phyloP scores from a whole-genome alignment of 2,113 vertebrate species.

The Columbina picui region DNA sequence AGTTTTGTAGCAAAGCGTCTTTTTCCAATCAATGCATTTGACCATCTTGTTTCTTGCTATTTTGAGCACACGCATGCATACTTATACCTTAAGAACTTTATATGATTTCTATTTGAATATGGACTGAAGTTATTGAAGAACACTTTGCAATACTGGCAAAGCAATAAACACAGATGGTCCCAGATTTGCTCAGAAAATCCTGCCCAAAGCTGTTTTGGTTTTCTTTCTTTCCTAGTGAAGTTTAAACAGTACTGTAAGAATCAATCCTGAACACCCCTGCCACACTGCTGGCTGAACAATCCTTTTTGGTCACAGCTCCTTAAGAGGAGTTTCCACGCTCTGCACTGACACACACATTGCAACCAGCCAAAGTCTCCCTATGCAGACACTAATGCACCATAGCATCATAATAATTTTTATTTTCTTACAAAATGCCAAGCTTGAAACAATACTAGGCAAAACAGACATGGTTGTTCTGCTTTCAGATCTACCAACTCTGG shows the following conservation, averaged over 20 bases:
- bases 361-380: neutral
- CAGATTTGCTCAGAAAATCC: neutral
- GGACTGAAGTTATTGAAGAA: neutral
- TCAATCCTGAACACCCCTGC: constrained; percentile 20
- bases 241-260: constrained; percentile 17
- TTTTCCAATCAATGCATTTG: neutral
- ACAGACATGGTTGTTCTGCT: neutral
- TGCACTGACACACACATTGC: fast-evolving
- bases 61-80: neutral
- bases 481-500: neutral
- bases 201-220: neutral
- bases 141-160: neutral
- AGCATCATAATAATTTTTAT: neutral
- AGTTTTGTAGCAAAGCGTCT: neutral
- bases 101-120: neutral
- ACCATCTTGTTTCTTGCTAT: neutral
- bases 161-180: neutral
- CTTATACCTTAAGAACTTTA: neutral
- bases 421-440: neutral
- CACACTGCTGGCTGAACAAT: neutral
- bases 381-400: neutral
- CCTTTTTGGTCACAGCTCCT: neutral
- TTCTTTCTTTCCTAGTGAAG: neutral
- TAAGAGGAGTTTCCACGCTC: neutral
- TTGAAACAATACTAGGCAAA: neutral